These are phyloP conservation scores for Liopterus haemorrhoidalis DNA, from an alignment of 2,888 invertebrate genomes.

Conservation along the genomic window DNA sequence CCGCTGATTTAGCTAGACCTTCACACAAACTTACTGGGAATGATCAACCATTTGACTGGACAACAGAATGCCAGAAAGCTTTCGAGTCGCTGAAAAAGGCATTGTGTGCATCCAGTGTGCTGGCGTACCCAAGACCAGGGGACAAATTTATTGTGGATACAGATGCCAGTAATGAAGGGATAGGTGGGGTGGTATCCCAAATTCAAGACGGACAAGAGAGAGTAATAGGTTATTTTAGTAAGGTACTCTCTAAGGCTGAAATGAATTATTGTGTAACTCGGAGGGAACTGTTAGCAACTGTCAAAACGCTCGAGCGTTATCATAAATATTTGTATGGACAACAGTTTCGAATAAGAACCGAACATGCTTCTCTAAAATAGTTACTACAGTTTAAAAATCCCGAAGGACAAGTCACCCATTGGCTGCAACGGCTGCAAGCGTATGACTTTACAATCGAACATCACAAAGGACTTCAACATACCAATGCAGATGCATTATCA, in stretches of 20 bases:
- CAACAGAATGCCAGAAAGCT: no score
- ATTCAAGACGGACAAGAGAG: not conserved
- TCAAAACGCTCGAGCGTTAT: not conserved
- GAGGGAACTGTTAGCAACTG: slow-evolving; percentile 1
- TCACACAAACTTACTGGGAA: not conserved
- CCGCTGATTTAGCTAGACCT: not conserved
- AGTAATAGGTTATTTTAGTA: no score
- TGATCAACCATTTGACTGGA: no score
- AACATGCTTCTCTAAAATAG: slow-evolving; percentile 1
- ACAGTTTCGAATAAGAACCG: not conserved
- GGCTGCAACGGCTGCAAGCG: slow-evolving; percentile 7
- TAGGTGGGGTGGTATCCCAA: slow-evolving; percentile 4
- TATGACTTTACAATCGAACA: slow-evolving; percentile 3
- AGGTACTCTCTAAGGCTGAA: slow-evolving; percentile 1
- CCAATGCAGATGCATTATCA: not conserved
- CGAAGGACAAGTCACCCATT: slow-evolving; percentile 5
- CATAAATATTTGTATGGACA: not conserved
- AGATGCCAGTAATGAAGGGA: slow-evolving; percentile 1
- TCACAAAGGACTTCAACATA: not conserved
- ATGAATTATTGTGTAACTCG: slow-evolving; percentile 5
- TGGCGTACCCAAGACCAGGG: slow-evolving; percentile 1
- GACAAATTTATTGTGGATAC: slow-evolving; percentile 1
- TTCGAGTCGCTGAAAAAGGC: no score
- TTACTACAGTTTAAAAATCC: not conserved
- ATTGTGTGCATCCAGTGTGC: no score